phyloP scores from a whole-genome alignment of 2,888 invertebrate species.

The Argyresthia goedartella region DNA sequence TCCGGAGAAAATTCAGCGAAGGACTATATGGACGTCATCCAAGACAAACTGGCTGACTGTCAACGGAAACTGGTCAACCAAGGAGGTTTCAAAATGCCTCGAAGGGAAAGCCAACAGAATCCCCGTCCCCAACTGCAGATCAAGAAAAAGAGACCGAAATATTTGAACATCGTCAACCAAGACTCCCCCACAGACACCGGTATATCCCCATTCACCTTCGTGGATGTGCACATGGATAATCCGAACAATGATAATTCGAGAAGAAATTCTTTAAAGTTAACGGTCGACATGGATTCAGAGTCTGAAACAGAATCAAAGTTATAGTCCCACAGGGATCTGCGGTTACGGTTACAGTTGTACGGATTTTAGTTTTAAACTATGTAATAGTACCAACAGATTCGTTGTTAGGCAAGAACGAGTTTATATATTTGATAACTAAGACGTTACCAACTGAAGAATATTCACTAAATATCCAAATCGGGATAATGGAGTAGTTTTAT shows the following conservation, averaged over 20 bases:
- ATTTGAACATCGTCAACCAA: constrained; percentile 39
- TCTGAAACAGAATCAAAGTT: not conserved
- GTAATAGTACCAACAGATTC: too few relatives aligned
- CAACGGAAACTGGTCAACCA: constrained; percentile 51
- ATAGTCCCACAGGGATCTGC: not conserved
- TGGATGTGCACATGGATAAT: constrained; percentile 33
- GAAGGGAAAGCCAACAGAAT: constrained; percentile 37
- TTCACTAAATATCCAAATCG: too few relatives aligned
- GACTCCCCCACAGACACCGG: constrained; percentile 42
- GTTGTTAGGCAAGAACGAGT: too few relatives aligned
- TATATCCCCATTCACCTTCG: constrained; percentile 44
- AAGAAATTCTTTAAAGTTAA: not conserved
- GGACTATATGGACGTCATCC: constrained; percentile 67
- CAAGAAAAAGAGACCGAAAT: constrained; percentile 38
- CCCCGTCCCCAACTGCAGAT: constrained; percentile 23
- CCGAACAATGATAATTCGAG: not conserved
- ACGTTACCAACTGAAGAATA: too few relatives aligned
- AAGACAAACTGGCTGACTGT: constrained; percentile 57
- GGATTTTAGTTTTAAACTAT: too few relatives aligned
- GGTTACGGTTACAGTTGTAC: not conserved
- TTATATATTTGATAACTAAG: too few relatives aligned
- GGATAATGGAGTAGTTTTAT: too few relatives aligned
- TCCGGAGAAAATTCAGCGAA: constrained; percentile 66
- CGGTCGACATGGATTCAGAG: not conserved
- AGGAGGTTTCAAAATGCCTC: constrained; percentile 47